Conservation (phyloP, 92 coral and sea anemone genomes). For the Paramuricea clavata region DNA sequence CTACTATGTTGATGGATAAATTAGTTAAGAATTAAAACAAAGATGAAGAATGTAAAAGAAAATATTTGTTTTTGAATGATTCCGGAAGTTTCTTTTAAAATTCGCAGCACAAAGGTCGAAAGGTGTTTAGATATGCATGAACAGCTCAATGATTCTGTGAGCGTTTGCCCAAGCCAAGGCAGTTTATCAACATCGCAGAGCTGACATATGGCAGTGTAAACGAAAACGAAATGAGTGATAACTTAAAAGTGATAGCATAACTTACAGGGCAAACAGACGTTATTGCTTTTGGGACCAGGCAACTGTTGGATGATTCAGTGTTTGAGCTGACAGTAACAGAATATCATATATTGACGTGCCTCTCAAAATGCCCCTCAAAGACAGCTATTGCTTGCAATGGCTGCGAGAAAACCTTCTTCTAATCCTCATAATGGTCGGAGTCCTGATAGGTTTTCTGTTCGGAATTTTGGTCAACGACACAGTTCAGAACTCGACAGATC, state of each 20-base stretch:
- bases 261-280: neutral
- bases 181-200: neutral
- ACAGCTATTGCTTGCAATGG: constrained; percentile 29
- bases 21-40: neutral
- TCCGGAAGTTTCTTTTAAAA: constrained; percentile 15
- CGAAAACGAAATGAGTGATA: neutral
- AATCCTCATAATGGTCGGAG: constrained; percentile 77
- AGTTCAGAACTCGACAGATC: constrained; percentile 73
- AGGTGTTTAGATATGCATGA: constrained; percentile 7
- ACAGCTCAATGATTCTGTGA: neutral
- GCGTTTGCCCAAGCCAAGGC: neutral
- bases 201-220: neutral
- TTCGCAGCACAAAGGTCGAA: neutral
- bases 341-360: neutral
- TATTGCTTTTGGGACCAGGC: neutral
- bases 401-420: constrained; percentile 69
- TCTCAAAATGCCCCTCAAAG: constrained; percentile 14
- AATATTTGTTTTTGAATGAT: neutral
- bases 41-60: neutral
- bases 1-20: too few relatives aligned
- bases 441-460: constrained; percentile 75
- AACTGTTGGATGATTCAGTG: neutral
- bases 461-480: constrained; percentile 78
- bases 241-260: neutral
- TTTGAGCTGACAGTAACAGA: neutral